Evolutionary conservation across 2,113 vertebrate genomes (phyloP).

Genomic region (Eurystomus gularis): DNA sequence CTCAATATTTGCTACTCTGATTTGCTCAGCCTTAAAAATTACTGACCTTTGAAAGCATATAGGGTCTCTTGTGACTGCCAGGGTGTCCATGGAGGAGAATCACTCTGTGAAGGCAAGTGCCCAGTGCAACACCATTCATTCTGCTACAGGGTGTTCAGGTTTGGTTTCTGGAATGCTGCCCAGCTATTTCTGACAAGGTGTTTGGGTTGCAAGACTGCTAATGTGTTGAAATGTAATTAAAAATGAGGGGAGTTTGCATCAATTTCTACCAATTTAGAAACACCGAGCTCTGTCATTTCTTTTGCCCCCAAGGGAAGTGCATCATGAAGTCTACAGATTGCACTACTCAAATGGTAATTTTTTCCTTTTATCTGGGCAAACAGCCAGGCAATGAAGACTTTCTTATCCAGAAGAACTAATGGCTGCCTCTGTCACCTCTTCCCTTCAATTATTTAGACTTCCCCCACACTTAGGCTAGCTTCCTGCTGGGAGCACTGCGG

Average conservation of each 20-base stretch:
- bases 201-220: neutral
- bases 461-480: conserved; percentile 19
- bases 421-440: conserved; percentile 54
- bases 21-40: neutral
- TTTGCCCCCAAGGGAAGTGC: neutral
- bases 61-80: neutral
- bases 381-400: conserved; percentile 48
- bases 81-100: neutral
- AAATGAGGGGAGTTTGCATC: neutral
- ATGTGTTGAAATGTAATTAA: neutral
- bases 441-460: conserved; percentile 73
- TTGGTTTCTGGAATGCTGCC: neutral
- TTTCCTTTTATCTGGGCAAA: conserved; percentile 32
- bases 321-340: neutral
- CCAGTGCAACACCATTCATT: neutral
- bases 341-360: neutral
- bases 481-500: conserved; percentile 60
- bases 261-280: neutral
- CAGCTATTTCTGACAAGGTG: neutral
- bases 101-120: neutral
- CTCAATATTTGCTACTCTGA: neutral
- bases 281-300: neutral
- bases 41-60: neutral
- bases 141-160: neutral
- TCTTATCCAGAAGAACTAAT: conserved; percentile 52